Evolutionary conservation across 2,797 vertebrate genomes (phyloP).

Genomic region (Lophotriccus pileatus): DNA sequence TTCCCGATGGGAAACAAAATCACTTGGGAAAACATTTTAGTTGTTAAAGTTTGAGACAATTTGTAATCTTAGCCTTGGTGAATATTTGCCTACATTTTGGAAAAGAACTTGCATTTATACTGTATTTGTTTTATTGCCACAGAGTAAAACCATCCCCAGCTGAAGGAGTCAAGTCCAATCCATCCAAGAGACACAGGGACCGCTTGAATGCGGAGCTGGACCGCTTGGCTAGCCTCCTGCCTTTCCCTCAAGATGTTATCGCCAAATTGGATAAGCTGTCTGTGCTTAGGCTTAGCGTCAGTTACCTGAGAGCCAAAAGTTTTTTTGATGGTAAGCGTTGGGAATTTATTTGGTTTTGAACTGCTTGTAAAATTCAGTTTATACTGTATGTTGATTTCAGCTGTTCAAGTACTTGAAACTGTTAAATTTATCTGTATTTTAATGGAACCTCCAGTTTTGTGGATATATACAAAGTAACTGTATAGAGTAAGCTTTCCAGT

Average conservation of each 20-base stretch:
- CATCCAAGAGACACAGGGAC: conserved; percentile 86
- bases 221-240: conserved; percentile 82
- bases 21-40: neutral
- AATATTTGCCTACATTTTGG: neutral
- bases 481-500: conserved; percentile 20
- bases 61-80: neutral
- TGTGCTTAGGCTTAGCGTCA: conserved; percentile 86
- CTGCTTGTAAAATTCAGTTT: neutral
- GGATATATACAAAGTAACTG: neutral
- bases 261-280: conserved; percentile 88
- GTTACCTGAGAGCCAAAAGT: conserved; percentile 86
- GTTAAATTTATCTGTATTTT: neutral
- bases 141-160: conserved; percentile 76
- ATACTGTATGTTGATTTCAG: neutral
- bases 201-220: conserved; percentile 85
- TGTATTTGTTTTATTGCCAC: neutral
- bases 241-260: conserved; percentile 84
- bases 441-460: neutral
- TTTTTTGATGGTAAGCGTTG: conserved; percentile 83
- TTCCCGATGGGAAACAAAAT: neutral
- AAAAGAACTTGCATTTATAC: neutral
- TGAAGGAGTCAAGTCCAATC: conserved; percentile 85
- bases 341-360: conserved; percentile 14
- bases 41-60: neutral
- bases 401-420: conserved; percentile 17